Conservation (phyloP, 2,888 invertebrate genomes). For the Drosophila birchii region DNA sequence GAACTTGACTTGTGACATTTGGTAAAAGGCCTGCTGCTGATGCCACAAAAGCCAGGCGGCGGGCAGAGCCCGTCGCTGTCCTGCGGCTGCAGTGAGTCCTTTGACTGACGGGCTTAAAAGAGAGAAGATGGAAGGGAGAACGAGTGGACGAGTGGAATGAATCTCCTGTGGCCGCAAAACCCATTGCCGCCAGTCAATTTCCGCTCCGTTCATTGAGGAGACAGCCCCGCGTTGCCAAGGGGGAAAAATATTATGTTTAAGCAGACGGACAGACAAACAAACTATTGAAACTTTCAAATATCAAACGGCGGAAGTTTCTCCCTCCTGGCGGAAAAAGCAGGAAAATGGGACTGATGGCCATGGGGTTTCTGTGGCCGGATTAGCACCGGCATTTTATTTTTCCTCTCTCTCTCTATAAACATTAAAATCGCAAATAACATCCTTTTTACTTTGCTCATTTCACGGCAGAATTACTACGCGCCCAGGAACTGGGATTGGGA, state of each 20-base stretch:
- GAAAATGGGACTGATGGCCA: not conserved
- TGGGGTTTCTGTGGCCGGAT: constrained; percentile 51
- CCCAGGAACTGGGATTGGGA: constrained; percentile 62
- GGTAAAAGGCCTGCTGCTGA: not conserved
- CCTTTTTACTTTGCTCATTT: constrained; percentile 31
- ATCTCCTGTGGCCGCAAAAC: constrained; percentile 29
- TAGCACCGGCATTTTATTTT: constrained; percentile 50
- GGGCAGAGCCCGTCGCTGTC: constrained; percentile 1
- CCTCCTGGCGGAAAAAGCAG: not conserved
- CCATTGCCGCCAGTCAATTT: constrained; percentile 73
- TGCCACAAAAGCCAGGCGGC: constrained; percentile 55
- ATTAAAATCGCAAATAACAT: constrained; percentile 52
- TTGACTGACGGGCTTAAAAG: constrained; percentile 37
- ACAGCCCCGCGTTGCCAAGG: constrained; percentile 12
- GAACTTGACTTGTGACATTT: constrained; percentile 5
- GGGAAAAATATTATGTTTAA: constrained; percentile 25
- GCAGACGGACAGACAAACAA: constrained; percentile 36
- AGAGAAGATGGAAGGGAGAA: not conserved
- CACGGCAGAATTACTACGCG: constrained; percentile 76
- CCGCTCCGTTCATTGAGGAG: constrained; percentile 50
- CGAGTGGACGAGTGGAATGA: not conserved
- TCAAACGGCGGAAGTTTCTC: constrained; percentile 53
- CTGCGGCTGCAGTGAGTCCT: constrained; percentile 7
- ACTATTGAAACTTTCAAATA: constrained; percentile 67
- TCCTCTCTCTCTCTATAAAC: constrained; percentile 30